Conservation (phyloP, 1,140 invertebrate species). For the Ooceraea biroi region DNA sequence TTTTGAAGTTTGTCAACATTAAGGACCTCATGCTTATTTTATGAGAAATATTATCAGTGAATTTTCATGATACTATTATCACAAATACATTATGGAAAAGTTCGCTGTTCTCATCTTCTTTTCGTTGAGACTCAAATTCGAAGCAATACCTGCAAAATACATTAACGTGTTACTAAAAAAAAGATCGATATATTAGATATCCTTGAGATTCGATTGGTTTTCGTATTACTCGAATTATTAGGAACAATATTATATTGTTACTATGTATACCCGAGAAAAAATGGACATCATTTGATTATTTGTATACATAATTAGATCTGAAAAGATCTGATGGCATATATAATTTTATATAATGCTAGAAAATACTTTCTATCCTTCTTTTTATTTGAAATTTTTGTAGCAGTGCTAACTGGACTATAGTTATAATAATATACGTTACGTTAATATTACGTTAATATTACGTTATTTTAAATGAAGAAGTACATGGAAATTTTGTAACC, state of each 20-base stretch:
- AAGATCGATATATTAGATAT: neutral
- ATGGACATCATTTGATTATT: too few species aligned
- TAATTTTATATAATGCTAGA: too few species aligned
- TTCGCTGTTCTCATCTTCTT: conserved; percentile 13
- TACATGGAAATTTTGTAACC: neutral
- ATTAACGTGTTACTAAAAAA: neutral
- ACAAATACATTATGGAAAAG: neutral
- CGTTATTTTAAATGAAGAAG: neutral
- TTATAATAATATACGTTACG: too few species aligned
- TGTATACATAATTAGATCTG: too few species aligned
- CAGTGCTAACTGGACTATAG: too few species aligned
- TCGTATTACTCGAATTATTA: neutral
- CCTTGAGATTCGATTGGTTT: neutral
- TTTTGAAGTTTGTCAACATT: neutral
- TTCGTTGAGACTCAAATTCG: conserved; percentile 1
- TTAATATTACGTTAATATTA: too few species aligned
- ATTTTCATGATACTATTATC: conserved; percentile 20
- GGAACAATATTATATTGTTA: neutral
- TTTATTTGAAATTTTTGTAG: too few species aligned
- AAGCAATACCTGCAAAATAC: conserved; percentile 37
- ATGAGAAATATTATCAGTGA: conserved; percentile 20
- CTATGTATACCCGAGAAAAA: too few species aligned
- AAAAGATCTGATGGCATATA: too few species aligned
- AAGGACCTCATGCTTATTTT: neutral
- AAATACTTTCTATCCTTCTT: too few species aligned